Percentiles rank a stretch among this genome's conserved stretches.
These are phyloP conservation scores for Enteromius fasciolatus DNA, from an alignment of 2,797 vertebrate species.

Conservation along the genomic window DNA sequence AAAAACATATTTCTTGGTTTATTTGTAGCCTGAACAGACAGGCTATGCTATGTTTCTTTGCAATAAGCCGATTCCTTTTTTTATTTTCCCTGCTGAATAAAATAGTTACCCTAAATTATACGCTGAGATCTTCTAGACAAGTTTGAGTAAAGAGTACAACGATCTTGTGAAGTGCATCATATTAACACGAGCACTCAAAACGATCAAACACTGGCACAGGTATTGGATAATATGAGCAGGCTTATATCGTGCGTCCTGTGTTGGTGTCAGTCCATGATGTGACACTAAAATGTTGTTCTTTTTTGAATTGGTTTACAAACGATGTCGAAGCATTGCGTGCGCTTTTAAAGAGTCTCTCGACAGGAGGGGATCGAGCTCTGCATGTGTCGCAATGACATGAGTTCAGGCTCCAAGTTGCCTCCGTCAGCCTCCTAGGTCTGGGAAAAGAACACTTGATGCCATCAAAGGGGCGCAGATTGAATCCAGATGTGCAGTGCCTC, in stretches of 20 bases:
- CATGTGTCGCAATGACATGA: slow-evolving; percentile 73
- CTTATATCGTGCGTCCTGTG: background rate
- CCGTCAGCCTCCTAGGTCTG: slow-evolving; percentile 87
- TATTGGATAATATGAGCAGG: background rate
- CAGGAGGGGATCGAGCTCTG: slow-evolving; percentile 63
- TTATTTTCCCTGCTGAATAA: background rate
- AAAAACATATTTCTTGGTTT: background rate
- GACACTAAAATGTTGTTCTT: slow-evolving; percentile 44
- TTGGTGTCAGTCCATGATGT: slow-evolving; percentile 26
- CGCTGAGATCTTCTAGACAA: background rate
- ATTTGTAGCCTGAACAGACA: background rate
- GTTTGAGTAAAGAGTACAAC: background rate
- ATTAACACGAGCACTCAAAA: background rate
- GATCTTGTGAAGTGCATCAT: background rate
- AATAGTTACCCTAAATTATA: background rate
- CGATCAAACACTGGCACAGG: background rate
- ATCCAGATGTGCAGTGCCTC: slow-evolving; percentile 90
- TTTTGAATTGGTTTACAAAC: slow-evolving; percentile 34
- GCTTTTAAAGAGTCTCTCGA: slow-evolving; percentile 39
- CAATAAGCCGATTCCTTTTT: background rate
- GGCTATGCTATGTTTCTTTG: background rate
- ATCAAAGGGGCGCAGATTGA: slow-evolving; percentile 96
- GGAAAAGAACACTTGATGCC: slow-evolving; percentile 98
- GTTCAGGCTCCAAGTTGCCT: slow-evolving; percentile 81
- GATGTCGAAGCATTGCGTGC: slow-evolving; percentile 36